Percentiles rank a stretch among this genome's conserved stretches.
Conservation (phyloP, 2,888 invertebrate species). For the Adelphocoris suturalis region DNA sequence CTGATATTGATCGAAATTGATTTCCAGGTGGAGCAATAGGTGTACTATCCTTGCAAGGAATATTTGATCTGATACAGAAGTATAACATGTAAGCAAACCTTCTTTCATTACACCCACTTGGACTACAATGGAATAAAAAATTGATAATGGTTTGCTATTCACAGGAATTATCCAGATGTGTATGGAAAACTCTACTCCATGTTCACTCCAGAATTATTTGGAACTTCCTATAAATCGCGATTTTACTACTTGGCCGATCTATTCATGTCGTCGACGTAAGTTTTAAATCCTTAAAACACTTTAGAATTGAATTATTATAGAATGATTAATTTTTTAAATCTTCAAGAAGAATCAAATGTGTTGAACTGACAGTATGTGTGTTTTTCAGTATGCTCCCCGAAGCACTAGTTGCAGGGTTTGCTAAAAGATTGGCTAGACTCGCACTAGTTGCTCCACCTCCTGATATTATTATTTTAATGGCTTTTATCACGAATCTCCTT, state of each 20-base stretch:
- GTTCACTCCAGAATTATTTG: conserved; percentile 94
- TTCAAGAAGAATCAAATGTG: too few species aligned
- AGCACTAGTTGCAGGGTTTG: conserved; percentile 94
- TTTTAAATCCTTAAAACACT: conserved; percentile 74
- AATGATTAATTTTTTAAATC: too few species aligned
- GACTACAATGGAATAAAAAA: too few species aligned
- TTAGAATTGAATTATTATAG: too few species aligned
- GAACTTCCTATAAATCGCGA: conserved; percentile 92
- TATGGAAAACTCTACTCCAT: conserved; percentile 96
- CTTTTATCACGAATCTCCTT: conserved; percentile 90
- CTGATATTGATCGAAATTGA: not conserved
- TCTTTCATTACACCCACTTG: not conserved
- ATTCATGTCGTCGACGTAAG: conserved; percentile 94
- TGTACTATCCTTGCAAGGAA: conserved; percentile 93
- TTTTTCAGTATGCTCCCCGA: conserved; percentile 90
- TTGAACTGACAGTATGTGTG: not conserved
- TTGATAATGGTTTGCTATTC: conserved; percentile 74
- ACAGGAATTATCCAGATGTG: conserved; percentile 94
- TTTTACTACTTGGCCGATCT: conserved; percentile 93
- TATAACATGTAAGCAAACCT: conserved; percentile 87
- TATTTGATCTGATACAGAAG: conserved; percentile 92
- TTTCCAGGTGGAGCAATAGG: conserved; percentile 89
- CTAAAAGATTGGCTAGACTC: conserved; percentile 91
- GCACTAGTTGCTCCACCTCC: conserved; percentile 90
- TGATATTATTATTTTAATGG: conserved; percentile 87